Conservation (phyloP, 2,797 vertebrate species). For the Arnoldichthys spilopterus region DNA sequence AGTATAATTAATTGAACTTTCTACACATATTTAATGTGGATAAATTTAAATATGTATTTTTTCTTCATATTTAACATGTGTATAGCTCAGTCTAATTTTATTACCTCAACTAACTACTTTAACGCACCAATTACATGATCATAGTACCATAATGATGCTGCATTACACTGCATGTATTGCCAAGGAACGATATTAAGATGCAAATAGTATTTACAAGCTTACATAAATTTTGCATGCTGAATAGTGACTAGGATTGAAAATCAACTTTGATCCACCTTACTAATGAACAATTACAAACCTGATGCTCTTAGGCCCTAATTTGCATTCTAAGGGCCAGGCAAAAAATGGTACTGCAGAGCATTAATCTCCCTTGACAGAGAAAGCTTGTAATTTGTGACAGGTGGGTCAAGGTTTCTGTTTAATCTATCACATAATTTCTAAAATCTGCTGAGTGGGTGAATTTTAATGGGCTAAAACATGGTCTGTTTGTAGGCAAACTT, state of each 20-base stretch:
- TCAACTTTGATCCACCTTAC: slow-evolving; percentile 80
- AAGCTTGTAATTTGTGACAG: slow-evolving; percentile 84
- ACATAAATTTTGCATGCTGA: slow-evolving; percentile 55
- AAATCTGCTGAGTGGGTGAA: slow-evolving; percentile 81
- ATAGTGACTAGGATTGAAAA: slow-evolving; percentile 76
- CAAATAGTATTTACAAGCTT: slow-evolving; percentile 49
- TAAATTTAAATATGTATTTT: neutral
- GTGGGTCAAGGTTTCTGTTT: slow-evolving; percentile 83
- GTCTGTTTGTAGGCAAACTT: slow-evolving; percentile 71
- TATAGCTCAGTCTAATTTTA: slow-evolving; percentile 29
- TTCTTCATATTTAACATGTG: neutral
- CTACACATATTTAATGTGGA: neutral
- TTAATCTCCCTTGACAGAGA: slow-evolving; percentile 82
- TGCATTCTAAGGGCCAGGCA: slow-evolving; percentile 76
- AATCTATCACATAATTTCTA: slow-evolving; percentile 81
- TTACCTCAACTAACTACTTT: slow-evolving; percentile 37
- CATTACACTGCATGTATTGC: slow-evolving; percentile 41
- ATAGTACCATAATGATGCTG: slow-evolving; percentile 31
- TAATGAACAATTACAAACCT: slow-evolving; percentile 82
- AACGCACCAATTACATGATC: slow-evolving; percentile 40
- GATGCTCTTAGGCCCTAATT: slow-evolving; percentile 77
- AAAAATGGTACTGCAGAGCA: slow-evolving; percentile 74
- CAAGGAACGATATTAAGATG: slow-evolving; percentile 40
- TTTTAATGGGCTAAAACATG: slow-evolving; percentile 80
- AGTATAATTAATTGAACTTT: neutral